These are phyloP conservation scores for Polyommatus iphigenia DNA, from an alignment of 2,888 invertebrate genomes.

Conservation along the genomic window DNA sequence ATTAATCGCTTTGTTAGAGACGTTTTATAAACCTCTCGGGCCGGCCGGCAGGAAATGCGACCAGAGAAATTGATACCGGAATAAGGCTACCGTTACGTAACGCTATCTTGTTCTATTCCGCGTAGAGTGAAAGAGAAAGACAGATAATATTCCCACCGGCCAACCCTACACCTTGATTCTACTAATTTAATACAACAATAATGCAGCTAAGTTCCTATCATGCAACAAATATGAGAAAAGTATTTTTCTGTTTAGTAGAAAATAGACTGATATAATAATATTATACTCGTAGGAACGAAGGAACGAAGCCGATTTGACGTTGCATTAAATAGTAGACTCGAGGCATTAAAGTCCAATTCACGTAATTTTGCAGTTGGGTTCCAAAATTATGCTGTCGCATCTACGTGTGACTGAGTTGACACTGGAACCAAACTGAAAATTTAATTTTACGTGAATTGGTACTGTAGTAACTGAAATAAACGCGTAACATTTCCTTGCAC, in stretches of 20 bases:
- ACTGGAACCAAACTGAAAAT: not conserved
- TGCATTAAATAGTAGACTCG: not conserved
- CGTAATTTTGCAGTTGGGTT: not conserved
- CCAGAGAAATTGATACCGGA: conserved; percentile 25
- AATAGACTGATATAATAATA: too few relatives aligned
- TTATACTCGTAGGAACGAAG: too few relatives aligned
- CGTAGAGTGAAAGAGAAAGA: not conserved
- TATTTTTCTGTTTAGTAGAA: too few relatives aligned
- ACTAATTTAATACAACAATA: not conserved
- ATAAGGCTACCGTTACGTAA: conserved; percentile 15
- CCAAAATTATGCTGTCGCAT: not conserved
- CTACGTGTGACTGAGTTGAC: not conserved
- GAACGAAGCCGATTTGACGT: not conserved
- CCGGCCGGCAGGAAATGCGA: conserved; percentile 22
- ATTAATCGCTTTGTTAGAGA: conserved; percentile 23
- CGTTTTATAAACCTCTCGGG: conserved; percentile 13
- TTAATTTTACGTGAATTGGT: not conserved
- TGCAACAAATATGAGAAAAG: too few relatives aligned
- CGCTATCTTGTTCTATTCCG: conserved; percentile 20
- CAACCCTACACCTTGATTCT: not conserved
- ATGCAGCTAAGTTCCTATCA: too few relatives aligned
- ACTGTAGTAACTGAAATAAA: not conserved
- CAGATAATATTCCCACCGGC: not conserved
- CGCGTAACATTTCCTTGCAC: conserved; percentile 13
- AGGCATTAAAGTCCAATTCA: not conserved